Percentiles rank a stretch among this genome's conserved stretches.
Conservation (phyloP, 2,113 vertebrate species). For the Parotia lawesii region DNA sequence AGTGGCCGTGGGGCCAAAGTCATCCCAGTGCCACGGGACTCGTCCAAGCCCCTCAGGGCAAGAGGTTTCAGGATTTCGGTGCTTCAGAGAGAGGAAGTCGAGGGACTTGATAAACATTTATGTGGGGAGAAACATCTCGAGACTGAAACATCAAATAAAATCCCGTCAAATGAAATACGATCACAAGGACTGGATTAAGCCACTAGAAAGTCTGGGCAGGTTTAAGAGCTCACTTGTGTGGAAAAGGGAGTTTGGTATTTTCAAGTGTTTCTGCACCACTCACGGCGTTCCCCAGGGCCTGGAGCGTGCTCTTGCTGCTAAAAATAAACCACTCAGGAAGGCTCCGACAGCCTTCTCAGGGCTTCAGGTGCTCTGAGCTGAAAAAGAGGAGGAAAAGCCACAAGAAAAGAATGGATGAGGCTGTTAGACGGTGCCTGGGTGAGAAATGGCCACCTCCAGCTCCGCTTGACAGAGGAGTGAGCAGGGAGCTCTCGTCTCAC, state of each 20-base stretch:
- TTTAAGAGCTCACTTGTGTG: neutral
- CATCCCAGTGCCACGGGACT: neutral
- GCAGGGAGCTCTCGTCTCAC: neutral
- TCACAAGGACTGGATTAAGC: neutral
- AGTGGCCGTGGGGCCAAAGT: neutral
- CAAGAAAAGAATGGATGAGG: neutral
- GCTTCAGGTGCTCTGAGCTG: neutral
- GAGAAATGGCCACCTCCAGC: neutral
- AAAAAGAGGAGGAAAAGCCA: neutral
- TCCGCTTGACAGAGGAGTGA: fast-evolving
- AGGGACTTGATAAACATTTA: neutral
- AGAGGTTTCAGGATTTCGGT: neutral
- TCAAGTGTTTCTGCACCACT: neutral
- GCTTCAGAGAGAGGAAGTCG: neutral
- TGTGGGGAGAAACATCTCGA: fast-evolving
- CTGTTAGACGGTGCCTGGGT: fast-evolving
- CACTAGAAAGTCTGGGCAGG: neutral
- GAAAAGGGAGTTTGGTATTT: neutral
- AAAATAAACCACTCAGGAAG: neutral
- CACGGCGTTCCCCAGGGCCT: fast-evolving
- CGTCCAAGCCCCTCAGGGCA: neutral
- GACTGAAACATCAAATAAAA: neutral
- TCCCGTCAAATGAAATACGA: fast-evolving
- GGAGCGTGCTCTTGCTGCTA: neutral
- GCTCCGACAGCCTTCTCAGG: neutral